phyloP scores from a whole-genome alignment of 2,113 vertebrate species.

The human (Homo sapiens) region DNA sequence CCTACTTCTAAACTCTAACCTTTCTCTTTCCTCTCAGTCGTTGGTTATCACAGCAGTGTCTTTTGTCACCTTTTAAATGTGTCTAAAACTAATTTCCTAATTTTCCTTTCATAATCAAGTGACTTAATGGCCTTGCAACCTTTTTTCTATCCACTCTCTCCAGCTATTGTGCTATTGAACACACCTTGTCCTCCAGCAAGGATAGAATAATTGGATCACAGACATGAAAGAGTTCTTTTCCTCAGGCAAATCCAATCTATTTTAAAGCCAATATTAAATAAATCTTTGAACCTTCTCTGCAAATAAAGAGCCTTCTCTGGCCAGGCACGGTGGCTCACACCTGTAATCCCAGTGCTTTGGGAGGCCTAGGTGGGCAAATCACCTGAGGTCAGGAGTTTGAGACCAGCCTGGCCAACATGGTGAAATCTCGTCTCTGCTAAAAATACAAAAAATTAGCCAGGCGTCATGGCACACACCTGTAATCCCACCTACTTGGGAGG shows the following conservation, averaged over 20 bases:
- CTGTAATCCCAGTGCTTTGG: too few relatives aligned
- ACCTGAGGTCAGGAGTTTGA: too few relatives aligned
- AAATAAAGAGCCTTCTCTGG: slow-evolving; percentile 22
- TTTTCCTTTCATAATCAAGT: neutral
- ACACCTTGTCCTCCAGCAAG: neutral
- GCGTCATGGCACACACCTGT: too few relatives aligned
- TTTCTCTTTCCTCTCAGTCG: too few relatives aligned
- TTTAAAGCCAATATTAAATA: neutral
- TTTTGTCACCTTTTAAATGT: neutral
- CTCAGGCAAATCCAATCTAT: neutral
- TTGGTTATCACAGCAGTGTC: neutral
- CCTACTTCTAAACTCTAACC: neutral
- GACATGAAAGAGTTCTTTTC: neutral
- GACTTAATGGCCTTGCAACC: neutral
- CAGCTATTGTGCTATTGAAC: neutral
- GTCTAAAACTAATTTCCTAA: neutral
- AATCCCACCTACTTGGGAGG: too few relatives aligned
- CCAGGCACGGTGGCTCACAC: too few relatives aligned
- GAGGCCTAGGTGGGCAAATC: too few relatives aligned
- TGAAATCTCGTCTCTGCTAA: too few relatives aligned
- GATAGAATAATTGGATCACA: neutral
- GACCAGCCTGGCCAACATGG: too few relatives aligned
- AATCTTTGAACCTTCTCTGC: neutral
- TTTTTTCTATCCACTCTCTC: neutral
- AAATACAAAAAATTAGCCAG: too few relatives aligned